These are phyloP conservation scores for Hedya salicella DNA, from an alignment of 2,888 invertebrate species.

Conservation along the genomic window DNA sequence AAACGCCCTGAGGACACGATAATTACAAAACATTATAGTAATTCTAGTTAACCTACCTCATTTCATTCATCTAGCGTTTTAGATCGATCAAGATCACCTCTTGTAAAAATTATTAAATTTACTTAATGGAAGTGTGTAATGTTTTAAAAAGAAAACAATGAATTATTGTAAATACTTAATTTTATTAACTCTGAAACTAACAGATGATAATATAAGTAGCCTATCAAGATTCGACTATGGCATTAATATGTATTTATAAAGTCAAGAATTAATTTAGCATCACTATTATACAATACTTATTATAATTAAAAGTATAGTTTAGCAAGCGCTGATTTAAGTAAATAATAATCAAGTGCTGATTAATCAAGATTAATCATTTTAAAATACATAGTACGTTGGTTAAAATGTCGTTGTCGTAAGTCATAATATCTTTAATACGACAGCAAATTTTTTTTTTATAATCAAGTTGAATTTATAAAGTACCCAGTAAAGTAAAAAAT, in stretches of 20 bases:
- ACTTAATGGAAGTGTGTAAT: conserved; percentile 25
- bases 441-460: no score
- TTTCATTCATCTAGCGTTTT: no score
- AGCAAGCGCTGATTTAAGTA: conserved; percentile 22
- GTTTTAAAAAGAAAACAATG: conserved; percentile 59
- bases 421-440: no score
- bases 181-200: conserved; percentile 85
- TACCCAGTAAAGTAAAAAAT: no score
- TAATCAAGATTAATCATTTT: no score
- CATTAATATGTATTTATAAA: conserved; percentile 78
- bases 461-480: no score
- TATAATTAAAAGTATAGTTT: conserved; percentile 31
- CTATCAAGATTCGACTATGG: conserved; percentile 82
- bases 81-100: not conserved
- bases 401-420: no score
- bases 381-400: no score
- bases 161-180: conserved; percentile 81
- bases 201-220: conserved; percentile 82
- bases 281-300: conserved; percentile 27
- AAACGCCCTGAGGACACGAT: no score
- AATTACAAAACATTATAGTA: no score
- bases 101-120: not conserved
- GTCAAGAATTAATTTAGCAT: conserved; percentile 81
- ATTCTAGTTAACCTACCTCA: no score
- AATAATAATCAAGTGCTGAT: not conserved